phyloP scores from a whole-genome alignment of 2,113 vertebrate species.

The Tychaedon coryphoeus region DNA sequence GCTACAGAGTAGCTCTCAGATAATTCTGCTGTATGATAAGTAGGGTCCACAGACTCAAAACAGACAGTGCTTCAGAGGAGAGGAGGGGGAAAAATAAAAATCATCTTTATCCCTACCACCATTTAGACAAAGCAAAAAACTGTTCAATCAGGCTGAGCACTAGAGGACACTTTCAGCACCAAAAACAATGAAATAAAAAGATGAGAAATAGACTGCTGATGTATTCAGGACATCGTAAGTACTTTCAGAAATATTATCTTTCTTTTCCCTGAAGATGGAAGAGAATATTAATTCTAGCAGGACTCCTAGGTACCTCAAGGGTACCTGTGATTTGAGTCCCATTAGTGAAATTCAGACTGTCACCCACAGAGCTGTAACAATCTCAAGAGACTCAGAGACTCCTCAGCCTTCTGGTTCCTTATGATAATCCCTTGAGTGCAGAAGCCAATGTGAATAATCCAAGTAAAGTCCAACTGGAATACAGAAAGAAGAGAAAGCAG shows the following conservation, averaged over 20 bases:
- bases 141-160: neutral
- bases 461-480: neutral
- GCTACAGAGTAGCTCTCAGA: neutral
- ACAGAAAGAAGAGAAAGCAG: conserved; percentile 26
- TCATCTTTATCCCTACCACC: neutral
- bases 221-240: neutral
- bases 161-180: neutral
- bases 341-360: conserved; percentile 34
- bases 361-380: neutral
- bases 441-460: neutral
- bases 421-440: neutral
- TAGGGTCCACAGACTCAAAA: neutral
- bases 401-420: conserved; percentile 18
- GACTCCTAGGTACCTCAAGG: conserved; percentile 22
- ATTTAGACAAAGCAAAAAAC: neutral
- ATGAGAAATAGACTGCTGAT: neutral
- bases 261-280: neutral
- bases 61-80: neutral
- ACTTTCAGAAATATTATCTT: neutral
- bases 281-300: neutral
- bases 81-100: neutral
- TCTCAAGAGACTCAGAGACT: neutral
- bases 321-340: conserved; percentile 39
- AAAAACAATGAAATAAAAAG: neutral
- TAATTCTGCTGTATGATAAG: neutral